Percentiles rank a stretch among this genome's conserved stretches.
Evolutionary conservation across 2,797 vertebrate genomes (phyloP).

Genomic region (Poecilia picta): DNA sequence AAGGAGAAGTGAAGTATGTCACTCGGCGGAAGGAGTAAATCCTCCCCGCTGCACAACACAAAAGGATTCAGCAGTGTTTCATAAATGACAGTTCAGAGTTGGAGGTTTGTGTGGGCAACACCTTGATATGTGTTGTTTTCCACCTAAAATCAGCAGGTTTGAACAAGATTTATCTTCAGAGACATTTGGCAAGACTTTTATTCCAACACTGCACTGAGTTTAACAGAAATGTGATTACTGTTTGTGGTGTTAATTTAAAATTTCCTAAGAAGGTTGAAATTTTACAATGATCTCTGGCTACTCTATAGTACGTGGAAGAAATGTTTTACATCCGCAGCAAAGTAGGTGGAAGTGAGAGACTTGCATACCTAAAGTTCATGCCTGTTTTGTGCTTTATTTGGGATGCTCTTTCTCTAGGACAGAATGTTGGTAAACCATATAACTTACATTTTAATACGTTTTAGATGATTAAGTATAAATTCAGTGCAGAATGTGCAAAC

Average conservation of each 20-base stretch:
- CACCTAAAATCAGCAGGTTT: background rate
- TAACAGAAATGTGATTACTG: background rate
- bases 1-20: constrained; percentile 58
- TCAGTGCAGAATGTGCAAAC: background rate
- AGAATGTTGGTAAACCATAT: background rate
- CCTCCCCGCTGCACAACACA: constrained; percentile 36
- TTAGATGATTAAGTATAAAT: background rate
- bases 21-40: constrained; percentile 44
- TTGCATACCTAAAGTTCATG: background rate
- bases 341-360: background rate
- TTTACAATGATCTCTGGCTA: background rate
- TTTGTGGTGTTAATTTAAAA: background rate
- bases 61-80: constrained; percentile 23
- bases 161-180: background rate
- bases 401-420: background rate
- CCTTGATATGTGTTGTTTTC: background rate
- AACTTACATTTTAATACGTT: background rate
- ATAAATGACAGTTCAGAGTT: constrained; percentile 29
- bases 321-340: background rate
- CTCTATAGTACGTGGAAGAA: background rate
- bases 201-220: background rate
- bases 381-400: background rate
- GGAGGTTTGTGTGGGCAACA: background rate
- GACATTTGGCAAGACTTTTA: background rate
- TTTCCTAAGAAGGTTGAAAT: constrained; percentile 1